These are phyloP conservation scores for Miltochrista miniata DNA, from an alignment of 2,888 invertebrate genomes.

Conservation along the genomic window DNA sequence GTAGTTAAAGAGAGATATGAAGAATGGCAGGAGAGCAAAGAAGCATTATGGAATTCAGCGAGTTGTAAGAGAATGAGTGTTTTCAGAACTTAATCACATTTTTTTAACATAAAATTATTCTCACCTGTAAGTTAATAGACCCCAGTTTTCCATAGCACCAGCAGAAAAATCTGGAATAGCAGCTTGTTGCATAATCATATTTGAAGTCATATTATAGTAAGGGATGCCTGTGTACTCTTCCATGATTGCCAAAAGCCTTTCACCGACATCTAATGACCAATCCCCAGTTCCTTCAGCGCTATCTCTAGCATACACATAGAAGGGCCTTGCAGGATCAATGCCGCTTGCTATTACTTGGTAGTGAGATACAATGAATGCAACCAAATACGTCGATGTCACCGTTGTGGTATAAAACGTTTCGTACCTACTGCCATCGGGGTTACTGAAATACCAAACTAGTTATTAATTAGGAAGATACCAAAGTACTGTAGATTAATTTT, in stretches of 20 bases:
- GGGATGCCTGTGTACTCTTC: constrained; percentile 81
- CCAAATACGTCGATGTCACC: constrained; percentile 91
- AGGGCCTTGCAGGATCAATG: constrained; percentile 50
- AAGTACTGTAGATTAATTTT: no score
- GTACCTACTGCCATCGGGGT: constrained; percentile 45
- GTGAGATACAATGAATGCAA: constrained; percentile 93
- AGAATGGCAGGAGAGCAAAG: no score
- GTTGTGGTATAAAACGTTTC: constrained; percentile 84
- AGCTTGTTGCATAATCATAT: constrained; percentile 86
- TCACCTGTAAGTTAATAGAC: constrained; percentile 89
- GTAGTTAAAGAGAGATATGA: no score
- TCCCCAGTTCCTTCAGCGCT: constrained; percentile 65
- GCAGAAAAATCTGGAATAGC: constrained; percentile 91
- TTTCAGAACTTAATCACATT: neutral
- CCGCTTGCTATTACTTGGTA: constrained; percentile 67
- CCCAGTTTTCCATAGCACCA: constrained; percentile 95
- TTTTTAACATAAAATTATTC: neutral
- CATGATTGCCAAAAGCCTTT: constrained; percentile 75
- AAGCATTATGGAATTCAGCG: no score
- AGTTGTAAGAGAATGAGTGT: no score
- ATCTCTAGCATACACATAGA: constrained; percentile 70
- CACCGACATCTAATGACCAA: constrained; percentile 74
- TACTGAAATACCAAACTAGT: constrained; percentile 26
- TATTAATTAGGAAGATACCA: no score
- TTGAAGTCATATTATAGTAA: constrained; percentile 78